Base-by-base conservation (phyloP, 2,797 vertebrate genomes). In the Siniperca scherzeri region DNA sequence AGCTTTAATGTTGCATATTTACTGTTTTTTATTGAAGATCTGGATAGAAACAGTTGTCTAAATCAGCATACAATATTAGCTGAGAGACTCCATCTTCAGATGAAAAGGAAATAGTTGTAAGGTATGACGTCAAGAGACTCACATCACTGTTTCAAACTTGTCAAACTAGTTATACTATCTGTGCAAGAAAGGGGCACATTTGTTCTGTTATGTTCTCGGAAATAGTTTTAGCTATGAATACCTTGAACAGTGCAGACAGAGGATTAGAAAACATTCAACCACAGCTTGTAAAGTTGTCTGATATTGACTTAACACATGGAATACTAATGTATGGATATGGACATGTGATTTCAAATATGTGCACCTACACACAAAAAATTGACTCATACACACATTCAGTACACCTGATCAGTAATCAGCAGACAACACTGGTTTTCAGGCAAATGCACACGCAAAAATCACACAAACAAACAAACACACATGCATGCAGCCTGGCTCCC, bases 101-200 rank as follows among this genome's bases (percentile, higher is more conserved):
- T 75, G 52, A 60, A n/a, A n/a, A 74, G 14, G 46, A 79, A 78
- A 65, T 56, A 36, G 9, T 42, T 19, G 5, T 12, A 12, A 9
- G 5, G 13, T 25, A 48, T 67, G 68, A 86, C 3, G 1, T 73
- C 30, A 46, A 67, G 1, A 55, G 4, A 30, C 19, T 74, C 7
- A 4, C 25, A 5, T 57, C 56, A 50, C 59, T 40, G n/a, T 68
- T 50, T 57, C 14, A 74, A 66, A 81, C 67, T 38, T 69, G 55
- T 74, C n/a, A 36, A 69, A 27, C 73, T 30, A 71, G 77, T 78
- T 50, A 16, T 5, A 46, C 70, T 85, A 70, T 78, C 46, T 36
- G n/a, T 27, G 2, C 7, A 61, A 80, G 42, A 70, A 77, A 66
- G 21, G 25, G 16, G 17, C 7, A n/a, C 30, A 17, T 71, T 74